A percentile compares a stretch with the other conserved stretches of the same genome.
phyloP scores from a whole-genome alignment of 1,140 invertebrate genomes.

The Macrostomum lignano region DNA sequence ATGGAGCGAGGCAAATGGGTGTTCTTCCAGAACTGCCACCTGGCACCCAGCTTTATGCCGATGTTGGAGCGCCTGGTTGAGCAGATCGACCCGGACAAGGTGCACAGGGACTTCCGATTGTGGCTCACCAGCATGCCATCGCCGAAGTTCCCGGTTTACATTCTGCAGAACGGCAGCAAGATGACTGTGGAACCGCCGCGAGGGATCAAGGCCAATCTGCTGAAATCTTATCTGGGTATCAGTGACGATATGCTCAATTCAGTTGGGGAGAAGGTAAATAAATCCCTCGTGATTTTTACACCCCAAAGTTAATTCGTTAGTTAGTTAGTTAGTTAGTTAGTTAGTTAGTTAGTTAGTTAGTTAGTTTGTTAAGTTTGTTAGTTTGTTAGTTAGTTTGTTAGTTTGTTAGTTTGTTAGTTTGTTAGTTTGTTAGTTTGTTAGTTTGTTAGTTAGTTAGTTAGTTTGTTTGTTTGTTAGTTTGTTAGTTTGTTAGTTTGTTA shows the following conservation, averaged over 20 bases:
- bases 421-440: too few species aligned
- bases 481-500: too few species aligned
- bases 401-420: too few species aligned
- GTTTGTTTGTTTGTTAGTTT: too few species aligned
- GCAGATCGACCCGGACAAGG: constrained; percentile 27
- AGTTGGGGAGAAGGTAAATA: too few species aligned
- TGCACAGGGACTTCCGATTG: constrained; percentile 27
- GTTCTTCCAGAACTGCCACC: constrained; percentile 30
- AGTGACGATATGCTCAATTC: constrained; percentile 26
- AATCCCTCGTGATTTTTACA: too few species aligned
- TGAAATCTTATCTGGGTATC: constrained; percentile 22
- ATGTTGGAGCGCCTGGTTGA: constrained; percentile 24
- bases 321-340: too few species aligned
- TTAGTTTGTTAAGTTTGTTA: too few species aligned
- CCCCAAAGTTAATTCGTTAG: too few species aligned
- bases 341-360: too few species aligned
- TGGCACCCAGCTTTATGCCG: constrained; percentile 29
- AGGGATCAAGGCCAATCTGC: constrained; percentile 27
- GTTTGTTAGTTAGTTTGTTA: too few species aligned
- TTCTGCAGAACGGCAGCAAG: constrained; percentile 29
- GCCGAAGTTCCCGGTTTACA: constrained; percentile 26
- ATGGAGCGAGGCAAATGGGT: constrained; percentile 30
- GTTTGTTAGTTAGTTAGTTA: too few species aligned
- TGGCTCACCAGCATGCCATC: constrained; percentile 30
- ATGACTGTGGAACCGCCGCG: constrained; percentile 29